Evolutionary conservation across 2,888 invertebrate species (phyloP).

Genomic region (Camponotus fellah): DNA sequence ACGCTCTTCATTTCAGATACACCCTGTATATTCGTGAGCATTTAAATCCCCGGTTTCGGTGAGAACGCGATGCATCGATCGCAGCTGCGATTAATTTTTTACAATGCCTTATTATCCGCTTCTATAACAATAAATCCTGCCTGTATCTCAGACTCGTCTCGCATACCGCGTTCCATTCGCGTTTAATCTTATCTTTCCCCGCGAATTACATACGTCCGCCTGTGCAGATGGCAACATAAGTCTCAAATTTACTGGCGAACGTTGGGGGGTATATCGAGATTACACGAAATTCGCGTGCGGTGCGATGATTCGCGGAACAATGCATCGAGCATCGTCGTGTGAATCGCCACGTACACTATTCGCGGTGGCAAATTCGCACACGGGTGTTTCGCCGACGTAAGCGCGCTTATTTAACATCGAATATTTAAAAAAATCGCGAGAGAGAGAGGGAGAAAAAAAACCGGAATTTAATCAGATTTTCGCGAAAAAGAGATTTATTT

Average conservation of each 20-base stretch:
- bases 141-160: conserved; percentile 20
- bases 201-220: conserved; percentile 65
- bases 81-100: conserved; percentile 31
- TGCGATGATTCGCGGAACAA: conserved; percentile 47
- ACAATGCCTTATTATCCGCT: conserved; percentile 41
- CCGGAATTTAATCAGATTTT: neutral
- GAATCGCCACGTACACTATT: neutral
- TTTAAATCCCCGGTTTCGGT: conserved; percentile 6
- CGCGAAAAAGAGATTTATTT: neutral
- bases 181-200: conserved; percentile 69
- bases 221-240: conserved; percentile 54
- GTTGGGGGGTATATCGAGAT: conserved; percentile 42
- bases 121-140: conserved; percentile 26
- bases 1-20: too few species aligned
- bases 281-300: conserved; percentile 48
- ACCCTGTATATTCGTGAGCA: neutral
- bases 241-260: conserved; percentile 65
- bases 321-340: conserved; percentile 1
- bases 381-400: neutral
- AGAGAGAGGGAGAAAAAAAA: neutral
- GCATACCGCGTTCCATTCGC: conserved; percentile 25
- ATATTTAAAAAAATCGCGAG: neutral
- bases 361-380: neutral
- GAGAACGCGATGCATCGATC: conserved; percentile 4
- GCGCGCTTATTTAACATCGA: neutral